phyloP scores from a whole-genome alignment of 2,888 invertebrate genomes.

The Oscheius myriophilus region DNA sequence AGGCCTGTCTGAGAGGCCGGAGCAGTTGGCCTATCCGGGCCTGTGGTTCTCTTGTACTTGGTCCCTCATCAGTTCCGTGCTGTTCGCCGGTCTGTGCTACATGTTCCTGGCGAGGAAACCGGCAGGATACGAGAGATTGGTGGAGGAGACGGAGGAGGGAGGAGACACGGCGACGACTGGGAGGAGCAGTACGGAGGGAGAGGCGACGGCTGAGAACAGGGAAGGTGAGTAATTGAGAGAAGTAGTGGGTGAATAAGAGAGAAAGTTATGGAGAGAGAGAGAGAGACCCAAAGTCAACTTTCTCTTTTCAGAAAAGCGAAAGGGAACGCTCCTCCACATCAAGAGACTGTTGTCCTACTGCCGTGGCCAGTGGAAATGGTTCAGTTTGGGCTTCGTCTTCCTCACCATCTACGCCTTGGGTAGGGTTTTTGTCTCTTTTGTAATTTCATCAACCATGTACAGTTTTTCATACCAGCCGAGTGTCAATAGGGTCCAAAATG shows the following conservation, averaged over 20 bases:
- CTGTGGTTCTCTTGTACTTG: slow-evolving; percentile 53
- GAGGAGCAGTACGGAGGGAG: not conserved
- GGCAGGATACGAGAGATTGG: slow-evolving; percentile 38
- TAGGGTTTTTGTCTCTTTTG: no score
- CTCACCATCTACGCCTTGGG: slow-evolving; percentile 65
- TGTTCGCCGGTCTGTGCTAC: slow-evolving; percentile 38
- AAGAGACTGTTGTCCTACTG: slow-evolving; percentile 60
- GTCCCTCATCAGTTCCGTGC: slow-evolving; percentile 34
- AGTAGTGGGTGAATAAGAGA: slow-evolving; percentile 5
- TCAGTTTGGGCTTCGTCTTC: slow-evolving; percentile 62
- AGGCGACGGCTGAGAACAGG: not conserved
- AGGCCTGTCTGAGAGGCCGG: slow-evolving; percentile 58
- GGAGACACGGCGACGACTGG: not conserved
- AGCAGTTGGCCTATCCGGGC: slow-evolving; percentile 53
- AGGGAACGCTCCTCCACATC: slow-evolving; percentile 48
- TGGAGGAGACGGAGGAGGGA: slow-evolving; percentile 16
- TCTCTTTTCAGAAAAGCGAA: slow-evolving; percentile 3
- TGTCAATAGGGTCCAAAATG: no score
- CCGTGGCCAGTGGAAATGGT: slow-evolving; percentile 60
- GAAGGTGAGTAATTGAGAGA: not conserved
- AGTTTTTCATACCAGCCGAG: no score
- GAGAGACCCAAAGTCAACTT: not conserved
- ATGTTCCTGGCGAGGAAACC: slow-evolving; percentile 39
- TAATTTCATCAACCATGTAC: no score
- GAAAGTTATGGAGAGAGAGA: not conserved